A percentile compares a stretch with the other conserved stretches of the same genome.
Evolutionary conservation across 2,797 vertebrate genomes (phyloP).

Genomic region (Champsocephalus gunnari): DNA sequence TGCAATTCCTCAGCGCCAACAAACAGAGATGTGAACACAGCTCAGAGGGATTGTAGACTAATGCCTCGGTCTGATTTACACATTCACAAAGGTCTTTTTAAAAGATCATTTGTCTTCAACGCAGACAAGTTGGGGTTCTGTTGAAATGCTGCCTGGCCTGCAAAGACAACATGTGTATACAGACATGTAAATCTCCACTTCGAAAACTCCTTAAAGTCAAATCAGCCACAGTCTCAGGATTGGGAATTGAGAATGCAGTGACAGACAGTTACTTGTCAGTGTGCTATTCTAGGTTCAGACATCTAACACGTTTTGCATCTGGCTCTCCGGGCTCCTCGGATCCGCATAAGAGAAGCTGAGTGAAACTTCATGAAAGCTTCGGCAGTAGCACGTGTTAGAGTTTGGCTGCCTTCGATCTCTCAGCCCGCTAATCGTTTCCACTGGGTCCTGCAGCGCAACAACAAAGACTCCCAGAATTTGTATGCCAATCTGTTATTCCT

Average conservation of each 20-base stretch:
- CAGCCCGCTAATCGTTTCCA: conserved; percentile 55
- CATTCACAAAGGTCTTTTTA: conserved; percentile 63
- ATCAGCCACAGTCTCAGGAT: conserved; percentile 40
- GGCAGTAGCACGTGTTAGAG: conserved; percentile 43
- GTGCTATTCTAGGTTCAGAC: conserved; percentile 56
- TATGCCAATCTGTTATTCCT: conserved; percentile 55
- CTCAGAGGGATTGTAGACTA: conserved; percentile 70
- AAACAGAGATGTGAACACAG: conserved; percentile 69
- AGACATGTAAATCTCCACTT: background rate
- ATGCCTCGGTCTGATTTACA: conserved; percentile 71
- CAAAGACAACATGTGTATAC: conserved; percentile 27
- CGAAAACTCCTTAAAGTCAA: conserved; percentile 38
- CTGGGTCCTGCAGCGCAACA: conserved; percentile 60
- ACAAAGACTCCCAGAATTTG: conserved; percentile 59
- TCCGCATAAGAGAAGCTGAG: conserved; percentile 49
- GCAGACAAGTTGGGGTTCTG: background rate
- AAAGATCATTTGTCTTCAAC: conserved; percentile 50
- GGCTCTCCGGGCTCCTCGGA: conserved; percentile 52
- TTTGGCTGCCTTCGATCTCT: conserved; percentile 48
- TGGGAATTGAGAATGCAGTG: conserved; percentile 53
- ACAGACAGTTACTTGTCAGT: conserved; percentile 55
- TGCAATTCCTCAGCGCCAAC: conserved; percentile 74
- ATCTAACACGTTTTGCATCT: conserved; percentile 51
- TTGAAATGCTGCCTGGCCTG: conserved; percentile 15
- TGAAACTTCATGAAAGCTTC: conserved; percentile 72